Conservation (phyloP, 2,113 vertebrate genomes). For the Puffinus mauretanicus region DNA sequence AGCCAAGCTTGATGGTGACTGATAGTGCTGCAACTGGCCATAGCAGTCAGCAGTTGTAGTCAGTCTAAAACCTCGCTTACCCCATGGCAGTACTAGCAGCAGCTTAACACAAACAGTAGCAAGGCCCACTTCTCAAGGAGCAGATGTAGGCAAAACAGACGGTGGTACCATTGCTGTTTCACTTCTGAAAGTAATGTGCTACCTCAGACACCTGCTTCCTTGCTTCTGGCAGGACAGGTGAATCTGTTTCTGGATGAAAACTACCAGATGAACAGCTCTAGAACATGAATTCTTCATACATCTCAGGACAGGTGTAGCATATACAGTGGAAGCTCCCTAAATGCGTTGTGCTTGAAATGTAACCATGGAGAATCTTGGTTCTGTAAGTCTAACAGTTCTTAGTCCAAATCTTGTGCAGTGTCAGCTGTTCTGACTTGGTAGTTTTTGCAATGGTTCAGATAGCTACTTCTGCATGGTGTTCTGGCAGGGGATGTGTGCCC, state of each 20-base stretch:
- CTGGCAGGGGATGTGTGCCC: neutral
- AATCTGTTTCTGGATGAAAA: neutral
- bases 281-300: neutral
- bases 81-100: neutral
- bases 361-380: neutral
- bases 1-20: neutral
- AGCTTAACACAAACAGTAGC: neutral
- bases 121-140: neutral
- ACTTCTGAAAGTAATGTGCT: neutral
- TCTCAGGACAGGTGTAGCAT: neutral
- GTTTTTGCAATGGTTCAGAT: neutral
- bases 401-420: neutral
- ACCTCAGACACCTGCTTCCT: neutral
- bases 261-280: neutral
- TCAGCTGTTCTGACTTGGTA: neutral
- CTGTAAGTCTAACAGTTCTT: neutral
- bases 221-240: neutral
- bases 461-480: neutral
- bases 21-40: neutral
- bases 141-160: neutral
- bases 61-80: neutral
- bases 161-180: accelerated
- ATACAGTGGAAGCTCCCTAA: neutral
- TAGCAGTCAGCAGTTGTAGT: neutral
- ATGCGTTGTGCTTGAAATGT: neutral